A percentile compares a stretch with the other conserved stretches of the same genome.
phyloP scores from a whole-genome alignment of 2,113 vertebrate genomes.

The Hyperoodon ampullatus region DNA sequence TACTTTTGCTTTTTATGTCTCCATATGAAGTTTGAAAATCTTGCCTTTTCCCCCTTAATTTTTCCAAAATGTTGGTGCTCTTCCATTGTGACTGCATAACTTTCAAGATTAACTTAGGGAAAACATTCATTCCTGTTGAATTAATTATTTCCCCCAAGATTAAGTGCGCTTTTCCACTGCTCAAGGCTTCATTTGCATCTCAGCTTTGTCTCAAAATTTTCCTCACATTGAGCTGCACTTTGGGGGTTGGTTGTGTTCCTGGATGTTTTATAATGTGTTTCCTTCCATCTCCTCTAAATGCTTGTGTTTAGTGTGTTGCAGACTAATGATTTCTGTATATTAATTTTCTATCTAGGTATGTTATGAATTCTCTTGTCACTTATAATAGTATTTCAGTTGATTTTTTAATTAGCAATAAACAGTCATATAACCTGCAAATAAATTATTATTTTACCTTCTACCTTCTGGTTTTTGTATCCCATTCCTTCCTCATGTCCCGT shows the following conservation, averaged over 20 bases:
- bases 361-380: background rate
- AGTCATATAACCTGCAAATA: background rate
- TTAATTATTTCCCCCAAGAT: background rate
- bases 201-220: background rate
- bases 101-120: background rate
- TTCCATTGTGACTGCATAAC: background rate
- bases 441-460: background rate
- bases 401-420: background rate
- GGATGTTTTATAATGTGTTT: background rate
- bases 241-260: background rate
- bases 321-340: background rate
- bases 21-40: background rate
- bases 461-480: background rate
- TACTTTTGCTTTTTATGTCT: background rate
- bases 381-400: background rate
- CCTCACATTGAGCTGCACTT: background rate
- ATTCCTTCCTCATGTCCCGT: background rate
- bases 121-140: background rate
- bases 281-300: background rate
- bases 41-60: background rate
- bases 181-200: background rate
- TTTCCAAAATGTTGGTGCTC: background rate
- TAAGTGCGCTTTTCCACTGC: background rate
- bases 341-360: background rate
- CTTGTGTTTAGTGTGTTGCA: background rate